Conservation (phyloP, 2,888 invertebrate species). For the Limnephilus marmoratus region DNA sequence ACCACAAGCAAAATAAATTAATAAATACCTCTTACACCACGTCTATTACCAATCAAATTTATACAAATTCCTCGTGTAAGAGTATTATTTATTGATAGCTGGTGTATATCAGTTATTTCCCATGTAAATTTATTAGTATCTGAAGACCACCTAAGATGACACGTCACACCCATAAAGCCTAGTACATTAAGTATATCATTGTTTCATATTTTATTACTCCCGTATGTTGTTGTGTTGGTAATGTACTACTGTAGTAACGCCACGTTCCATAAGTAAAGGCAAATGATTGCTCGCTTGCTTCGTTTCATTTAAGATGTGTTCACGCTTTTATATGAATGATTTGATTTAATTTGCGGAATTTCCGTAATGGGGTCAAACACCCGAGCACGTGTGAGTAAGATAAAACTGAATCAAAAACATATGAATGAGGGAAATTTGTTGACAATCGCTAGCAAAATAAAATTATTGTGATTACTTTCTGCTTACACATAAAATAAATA, state of each 20-base stretch:
- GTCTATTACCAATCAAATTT: not conserved
- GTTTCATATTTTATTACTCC: conserved; percentile 26
- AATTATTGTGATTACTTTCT: not conserved
- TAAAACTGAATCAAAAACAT: not conserved
- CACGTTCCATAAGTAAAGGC: not conserved
- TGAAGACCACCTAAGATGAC: conserved; percentile 30
- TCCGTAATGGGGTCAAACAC: conserved; percentile 16
- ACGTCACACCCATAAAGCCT: not conserved
- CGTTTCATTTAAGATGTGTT: not conserved
- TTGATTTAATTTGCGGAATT: conserved; percentile 12
- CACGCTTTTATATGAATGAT: not conserved
- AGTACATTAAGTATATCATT: not conserved
- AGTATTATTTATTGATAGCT: not conserved
- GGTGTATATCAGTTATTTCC: not conserved
- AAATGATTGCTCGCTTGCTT: not conserved
- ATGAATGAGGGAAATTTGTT: not conserved
- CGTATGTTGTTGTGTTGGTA: not conserved
- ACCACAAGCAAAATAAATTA: not conserved
- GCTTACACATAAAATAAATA: not conserved
- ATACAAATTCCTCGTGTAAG: not conserved
- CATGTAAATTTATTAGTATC: not conserved
- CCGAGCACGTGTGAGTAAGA: not conserved
- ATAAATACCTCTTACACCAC: not conserved
- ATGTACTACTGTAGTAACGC: not conserved
- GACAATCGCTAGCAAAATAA: not conserved